Evolutionary conservation across 2,113 vertebrate genomes (phyloP).

Genomic region (Formicarius rufipectus): DNA sequence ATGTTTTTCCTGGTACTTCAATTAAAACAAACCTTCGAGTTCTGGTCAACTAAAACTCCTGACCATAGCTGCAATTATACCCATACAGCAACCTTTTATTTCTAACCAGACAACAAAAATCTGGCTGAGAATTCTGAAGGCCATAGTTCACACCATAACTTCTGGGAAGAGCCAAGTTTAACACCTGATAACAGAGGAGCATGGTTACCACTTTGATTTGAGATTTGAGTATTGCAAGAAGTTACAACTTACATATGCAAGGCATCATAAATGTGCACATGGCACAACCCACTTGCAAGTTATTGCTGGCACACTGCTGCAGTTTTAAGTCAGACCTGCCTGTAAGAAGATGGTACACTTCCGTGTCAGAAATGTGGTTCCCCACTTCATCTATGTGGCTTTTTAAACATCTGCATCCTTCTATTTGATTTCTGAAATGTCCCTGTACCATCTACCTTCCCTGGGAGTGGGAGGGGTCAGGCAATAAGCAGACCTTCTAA

Average conservation of each 20-base stretch:
- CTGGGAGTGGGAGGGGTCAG: too few relatives aligned
- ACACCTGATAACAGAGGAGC: fast-evolving
- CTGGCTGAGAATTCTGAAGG: not conserved
- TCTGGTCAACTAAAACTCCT: not conserved
- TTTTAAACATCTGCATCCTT: not conserved
- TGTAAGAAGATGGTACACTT: not conserved
- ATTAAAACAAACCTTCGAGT: not conserved
- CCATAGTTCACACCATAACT: not conserved
- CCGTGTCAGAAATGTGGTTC: not conserved
- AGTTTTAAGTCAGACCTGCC: not conserved
- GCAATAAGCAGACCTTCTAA: not conserved
- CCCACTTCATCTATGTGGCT: not conserved
- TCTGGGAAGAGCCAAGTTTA: not conserved
- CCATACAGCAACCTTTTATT: not conserved
- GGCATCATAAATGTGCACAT: not conserved
- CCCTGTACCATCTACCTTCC: not conserved
- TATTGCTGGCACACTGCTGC: not conserved
- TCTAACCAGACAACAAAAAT: not conserved
- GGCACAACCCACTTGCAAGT: not conserved
- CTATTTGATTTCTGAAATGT: not conserved
- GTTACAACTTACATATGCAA: not conserved
- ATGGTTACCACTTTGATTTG: fast-evolving
- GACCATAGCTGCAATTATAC: not conserved
- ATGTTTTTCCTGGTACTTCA: not conserved
- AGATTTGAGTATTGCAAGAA: not conserved